These are phyloP conservation scores for Tokudaia muenninki DNA, from an alignment of 2,797 vertebrate species.

Conservation along the genomic window DNA sequence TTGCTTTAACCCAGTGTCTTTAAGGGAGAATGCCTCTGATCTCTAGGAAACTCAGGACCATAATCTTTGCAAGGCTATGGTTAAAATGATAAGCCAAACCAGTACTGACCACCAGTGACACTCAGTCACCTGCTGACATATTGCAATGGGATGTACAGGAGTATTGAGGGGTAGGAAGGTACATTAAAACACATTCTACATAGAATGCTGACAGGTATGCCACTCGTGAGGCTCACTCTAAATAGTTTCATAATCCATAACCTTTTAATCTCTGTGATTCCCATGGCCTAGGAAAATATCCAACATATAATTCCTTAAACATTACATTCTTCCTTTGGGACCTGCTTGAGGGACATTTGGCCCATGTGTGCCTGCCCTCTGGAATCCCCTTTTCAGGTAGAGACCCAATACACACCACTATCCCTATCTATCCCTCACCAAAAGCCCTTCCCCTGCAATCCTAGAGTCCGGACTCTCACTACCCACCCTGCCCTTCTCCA, in stretches of 20 bases:
- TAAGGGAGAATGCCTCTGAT: neutral
- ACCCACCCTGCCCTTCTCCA: too few species aligned
- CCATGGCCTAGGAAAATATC: neutral
- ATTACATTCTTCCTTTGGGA: neutral
- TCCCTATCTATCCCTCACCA: too few species aligned
- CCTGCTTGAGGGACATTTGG: neutral
- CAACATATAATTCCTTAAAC: neutral
- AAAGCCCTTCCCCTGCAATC: neutral
- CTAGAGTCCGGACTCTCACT: too few species aligned
- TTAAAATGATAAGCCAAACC: neutral
- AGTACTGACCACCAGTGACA: neutral
- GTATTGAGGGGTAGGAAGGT: too few species aligned
- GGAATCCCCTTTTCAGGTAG: neutral
- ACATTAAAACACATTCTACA: neutral
- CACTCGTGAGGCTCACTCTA: neutral
- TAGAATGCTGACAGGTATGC: rapidly evolving
- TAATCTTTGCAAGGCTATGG: neutral
- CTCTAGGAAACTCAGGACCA: neutral
- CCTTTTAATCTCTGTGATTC: neutral
- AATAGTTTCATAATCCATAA: neutral
- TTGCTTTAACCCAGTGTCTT: neutral
- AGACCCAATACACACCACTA: neutral
- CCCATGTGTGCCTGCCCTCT: neutral
- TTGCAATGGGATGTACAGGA: neutral
- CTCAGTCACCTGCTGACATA: too few species aligned